These are phyloP conservation scores for Periophthalmus modestus DNA, from an alignment of 2,113 vertebrate species.

Conservation along the genomic window DNA sequence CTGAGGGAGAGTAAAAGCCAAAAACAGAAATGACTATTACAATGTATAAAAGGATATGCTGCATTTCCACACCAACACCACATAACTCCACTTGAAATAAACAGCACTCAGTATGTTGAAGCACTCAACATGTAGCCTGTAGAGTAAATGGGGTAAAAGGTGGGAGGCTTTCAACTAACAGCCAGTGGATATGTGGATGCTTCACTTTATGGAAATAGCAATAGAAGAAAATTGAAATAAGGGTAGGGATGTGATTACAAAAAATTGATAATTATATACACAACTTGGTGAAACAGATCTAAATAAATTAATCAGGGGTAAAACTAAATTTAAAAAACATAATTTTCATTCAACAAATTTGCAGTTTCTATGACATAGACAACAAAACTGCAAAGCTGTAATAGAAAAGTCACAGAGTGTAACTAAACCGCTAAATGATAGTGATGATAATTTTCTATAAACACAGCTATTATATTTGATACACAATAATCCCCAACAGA, in stretches of 20 bases:
- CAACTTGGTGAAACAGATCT: no score
- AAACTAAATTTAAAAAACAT: not conserved
- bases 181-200: not conserved
- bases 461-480: not conserved
- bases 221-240: no score
- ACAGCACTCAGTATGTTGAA: not conserved
- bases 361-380: not conserved
- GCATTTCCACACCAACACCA: not conserved
- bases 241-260: no score
- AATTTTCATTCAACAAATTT: not conserved
- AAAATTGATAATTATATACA: no score
- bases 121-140: not conserved
- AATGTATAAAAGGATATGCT: not conserved
- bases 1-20: no score
- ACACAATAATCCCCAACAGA: conserved; percentile 6
- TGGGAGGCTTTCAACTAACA: conserved; percentile 26
- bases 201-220: no score
- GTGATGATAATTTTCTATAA: not conserved
- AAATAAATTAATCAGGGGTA: no score
- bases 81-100: not conserved
- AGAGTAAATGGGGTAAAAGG: conserved; percentile 2
- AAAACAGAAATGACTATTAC: no score
- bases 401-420: not conserved
- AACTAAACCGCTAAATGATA: not conserved
- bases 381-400: not conserved